Evolutionary conservation across 2,113 vertebrate species (phyloP), one percentile per base, ranked within the genome.

Genomic region (Benitochromis conjunctus): DNA sequence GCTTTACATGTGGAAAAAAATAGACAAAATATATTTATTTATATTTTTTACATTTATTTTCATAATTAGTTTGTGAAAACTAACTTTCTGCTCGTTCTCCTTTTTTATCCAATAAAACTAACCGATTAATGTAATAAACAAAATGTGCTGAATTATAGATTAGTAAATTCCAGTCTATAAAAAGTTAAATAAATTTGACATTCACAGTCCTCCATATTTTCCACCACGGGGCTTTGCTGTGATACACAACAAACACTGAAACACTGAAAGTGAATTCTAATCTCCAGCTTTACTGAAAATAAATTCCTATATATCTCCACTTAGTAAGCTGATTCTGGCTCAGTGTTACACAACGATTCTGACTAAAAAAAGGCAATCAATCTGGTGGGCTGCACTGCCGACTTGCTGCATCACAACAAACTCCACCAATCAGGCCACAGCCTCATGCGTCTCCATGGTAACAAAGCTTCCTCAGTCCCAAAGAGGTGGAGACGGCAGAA

Each of bases 371-470:
- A 86, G 83, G 81, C 91, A 57, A 92, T 93, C 85, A 88, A 69
- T 91, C 91, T 48, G 79, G 83, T 86, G 92, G 90, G 94, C 91
- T 55, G 91, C 90, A 46, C 87, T 80, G 14, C 24, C 55, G 55
- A 43, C 86, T 60, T 12, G 29, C 88, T 81, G 93, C 94, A 89
- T 96, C 94, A 94, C 91, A 93, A 88, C 92, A 90, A 83, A 83
- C 38, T 43, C 84, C 78, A 46, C 94, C 90, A 95, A 95, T 95
- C 91, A 4, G 79, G 55, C 64, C 11, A 9, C 88, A 84, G 95
- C 94, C 95, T 96, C 93, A 83, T 91, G 81, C 91, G 14, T 95
- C 90, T 90, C 95, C 94, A 90, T 93, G 93, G 95, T 92, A 95
- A 96, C 94, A 92, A 83, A 88, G 93, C 94, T 56, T 91, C 89